Conservation (phyloP, 30 jellyfish, hydroid and myxozoan species). For the Aurelia aurita complex sp. Pacific region DNA sequence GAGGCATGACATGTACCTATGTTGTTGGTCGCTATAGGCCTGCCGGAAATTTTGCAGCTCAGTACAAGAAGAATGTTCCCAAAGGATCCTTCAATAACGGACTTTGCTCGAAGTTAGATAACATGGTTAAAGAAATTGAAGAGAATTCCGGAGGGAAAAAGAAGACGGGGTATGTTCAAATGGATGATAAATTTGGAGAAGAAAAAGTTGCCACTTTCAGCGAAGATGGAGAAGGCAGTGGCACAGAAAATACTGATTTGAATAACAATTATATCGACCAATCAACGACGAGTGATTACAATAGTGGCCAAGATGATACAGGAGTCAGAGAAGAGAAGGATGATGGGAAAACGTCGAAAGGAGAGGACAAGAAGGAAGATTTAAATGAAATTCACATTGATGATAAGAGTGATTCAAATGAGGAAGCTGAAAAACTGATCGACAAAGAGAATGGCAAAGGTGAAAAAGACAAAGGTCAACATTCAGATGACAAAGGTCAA, state of each 20-base stretch:
- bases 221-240: neutral
- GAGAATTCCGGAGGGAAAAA: constrained; percentile 11
- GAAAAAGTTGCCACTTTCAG: constrained; percentile 18
- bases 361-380: neutral
- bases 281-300: no score
- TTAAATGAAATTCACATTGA: constrained; percentile 24
- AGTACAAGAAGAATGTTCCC: constrained; percentile 61
- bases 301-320: neutral
- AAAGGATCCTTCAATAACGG: constrained; percentile 50
- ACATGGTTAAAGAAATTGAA: constrained; percentile 28
- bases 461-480: neutral
- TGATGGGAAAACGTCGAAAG: no score
- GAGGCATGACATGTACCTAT: constrained; percentile 74
- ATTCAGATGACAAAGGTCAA: neutral
- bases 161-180: neutral
- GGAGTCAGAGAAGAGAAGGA: neutral
- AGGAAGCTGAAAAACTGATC: constrained; percentile 30
- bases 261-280: no score
- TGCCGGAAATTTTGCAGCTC: constrained; percentile 80
- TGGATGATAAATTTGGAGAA: constrained; percentile 55
- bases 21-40: constrained; percentile 82
- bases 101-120: constrained; percentile 42
- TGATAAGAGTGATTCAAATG: constrained; percentile 16
- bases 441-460: neutral
- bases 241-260: no score